Percentiles rank a stretch among this genome's conserved stretches.
Conservation (phyloP, 1,140 invertebrate genomes). For the Paramacrobiotus metropolitanus region DNA sequence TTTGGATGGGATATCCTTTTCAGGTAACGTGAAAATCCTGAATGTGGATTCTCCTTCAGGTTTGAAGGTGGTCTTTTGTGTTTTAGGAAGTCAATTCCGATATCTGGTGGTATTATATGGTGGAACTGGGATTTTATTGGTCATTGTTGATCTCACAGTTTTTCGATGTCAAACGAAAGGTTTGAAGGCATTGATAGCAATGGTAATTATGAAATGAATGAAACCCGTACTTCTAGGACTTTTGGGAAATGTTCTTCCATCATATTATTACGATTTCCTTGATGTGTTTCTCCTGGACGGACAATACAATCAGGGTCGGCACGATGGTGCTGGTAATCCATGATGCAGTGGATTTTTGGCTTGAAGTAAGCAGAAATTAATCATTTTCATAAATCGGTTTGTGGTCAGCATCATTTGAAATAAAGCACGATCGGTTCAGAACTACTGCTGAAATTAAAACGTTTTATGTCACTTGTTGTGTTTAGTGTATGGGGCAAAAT, state of each 20-base stretch:
- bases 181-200: conserved; percentile 11
- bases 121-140: conserved; percentile 85
- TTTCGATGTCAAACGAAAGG: conserved; percentile 50
- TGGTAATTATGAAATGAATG: not conserved
- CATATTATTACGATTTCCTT: conserved; percentile 73
- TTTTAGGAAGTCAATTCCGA: conserved; percentile 13
- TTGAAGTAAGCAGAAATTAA: conserved; percentile 39
- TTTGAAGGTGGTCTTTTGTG: not conserved
- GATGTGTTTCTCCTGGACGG: conserved; percentile 73
- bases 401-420: not conserved
- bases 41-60: conserved; percentile 16
- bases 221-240: conserved; percentile 39
- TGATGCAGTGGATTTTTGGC: conserved; percentile 77
- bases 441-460: not conserved
- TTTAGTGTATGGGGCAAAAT: too few species aligned
- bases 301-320: conserved; percentile 74
- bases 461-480: not conserved
- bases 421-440: not conserved
- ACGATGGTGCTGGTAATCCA: conserved; percentile 71
- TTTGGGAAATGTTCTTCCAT: conserved; percentile 95
- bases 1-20: conserved; percentile 45
- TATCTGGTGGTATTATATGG: conserved; percentile 81
- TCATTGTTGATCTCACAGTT: conserved; percentile 74
- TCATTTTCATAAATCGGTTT: not conserved
- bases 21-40: conserved; percentile 11